Percentiles rank a stretch among this genome's conserved stretches.
Evolutionary conservation across 53 echinoderm and acorn worm species (phyloP).

Genomic region (Actinopyga echinites): DNA sequence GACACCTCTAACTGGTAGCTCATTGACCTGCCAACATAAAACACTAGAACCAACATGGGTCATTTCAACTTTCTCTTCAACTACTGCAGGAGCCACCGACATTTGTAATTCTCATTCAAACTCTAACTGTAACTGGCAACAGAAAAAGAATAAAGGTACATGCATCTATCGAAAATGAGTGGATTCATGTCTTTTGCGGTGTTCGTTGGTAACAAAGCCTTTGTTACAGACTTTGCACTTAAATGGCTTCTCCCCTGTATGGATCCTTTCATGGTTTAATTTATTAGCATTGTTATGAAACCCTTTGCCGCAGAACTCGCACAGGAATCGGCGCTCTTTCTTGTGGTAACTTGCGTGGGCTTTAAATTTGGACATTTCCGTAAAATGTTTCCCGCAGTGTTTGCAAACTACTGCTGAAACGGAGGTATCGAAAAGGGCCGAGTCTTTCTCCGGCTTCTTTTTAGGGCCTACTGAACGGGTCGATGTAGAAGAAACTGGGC

Average conservation of each 20-base stretch:
- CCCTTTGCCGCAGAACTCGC: neutral
- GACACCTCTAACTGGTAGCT: too few species aligned
- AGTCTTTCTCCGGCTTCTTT: too few species aligned
- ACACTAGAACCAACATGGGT: too few species aligned
- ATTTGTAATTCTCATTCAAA: too few species aligned
- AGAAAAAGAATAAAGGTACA: too few species aligned
- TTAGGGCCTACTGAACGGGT: too few species aligned
- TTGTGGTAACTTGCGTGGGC: neutral
- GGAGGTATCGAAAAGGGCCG: neutral
- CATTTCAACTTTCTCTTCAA: too few species aligned
- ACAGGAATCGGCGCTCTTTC: neutral
- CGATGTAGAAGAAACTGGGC: too few species aligned
- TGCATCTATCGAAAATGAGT: neutral
- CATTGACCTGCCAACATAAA: too few species aligned
- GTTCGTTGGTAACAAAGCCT: neutral
- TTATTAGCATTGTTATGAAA: neutral
- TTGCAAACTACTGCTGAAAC: neutral
- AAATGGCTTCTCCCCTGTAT: neutral
- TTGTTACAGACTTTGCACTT: neutral
- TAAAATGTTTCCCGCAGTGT: neutral
- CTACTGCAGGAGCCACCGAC: too few species aligned
- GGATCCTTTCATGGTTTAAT: neutral
- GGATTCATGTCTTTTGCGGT: neutral
- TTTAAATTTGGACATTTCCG: neutral
- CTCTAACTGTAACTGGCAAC: too few species aligned